Conservation (phyloP, 2,888 invertebrate genomes). For the Eurytoma californica region DNA sequence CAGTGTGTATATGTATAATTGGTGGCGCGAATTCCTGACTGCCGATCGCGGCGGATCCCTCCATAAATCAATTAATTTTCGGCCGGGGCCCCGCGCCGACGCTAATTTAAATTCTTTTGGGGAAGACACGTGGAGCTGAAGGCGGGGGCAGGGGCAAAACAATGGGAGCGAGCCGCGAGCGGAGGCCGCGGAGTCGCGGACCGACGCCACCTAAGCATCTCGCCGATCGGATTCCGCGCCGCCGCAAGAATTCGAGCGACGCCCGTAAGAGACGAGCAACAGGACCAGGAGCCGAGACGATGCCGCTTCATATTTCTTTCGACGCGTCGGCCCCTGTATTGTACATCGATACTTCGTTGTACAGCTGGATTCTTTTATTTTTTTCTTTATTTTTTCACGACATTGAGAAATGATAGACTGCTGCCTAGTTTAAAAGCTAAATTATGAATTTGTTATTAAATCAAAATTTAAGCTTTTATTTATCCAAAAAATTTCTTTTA, state of each 20-base stretch:
- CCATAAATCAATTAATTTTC: constrained; percentile 75
- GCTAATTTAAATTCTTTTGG: constrained; percentile 74
- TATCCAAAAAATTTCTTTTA: too few relatives aligned
- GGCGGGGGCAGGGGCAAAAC: constrained; percentile 40
- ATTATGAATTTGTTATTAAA: too few relatives aligned
- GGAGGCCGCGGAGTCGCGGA: constrained; percentile 59
- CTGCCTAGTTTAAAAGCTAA: too few relatives aligned
- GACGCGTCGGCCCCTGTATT: neutral
- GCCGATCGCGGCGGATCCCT: constrained; percentile 50
- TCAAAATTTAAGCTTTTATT: too few relatives aligned
- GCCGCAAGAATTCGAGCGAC: constrained; percentile 46
- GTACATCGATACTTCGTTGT: too few relatives aligned
- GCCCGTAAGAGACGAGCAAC: neutral
- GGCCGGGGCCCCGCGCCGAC: constrained; percentile 69
- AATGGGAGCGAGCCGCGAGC: constrained; percentile 46
- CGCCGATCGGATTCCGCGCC: constrained; percentile 71
- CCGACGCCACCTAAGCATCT: constrained; percentile 74
- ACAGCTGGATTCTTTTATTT: too few relatives aligned
- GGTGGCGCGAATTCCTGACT: too few relatives aligned
- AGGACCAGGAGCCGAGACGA: neutral
- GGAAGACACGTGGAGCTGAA: constrained; percentile 58
- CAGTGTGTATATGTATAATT: too few relatives aligned
- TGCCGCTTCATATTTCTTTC: constrained; percentile 6
- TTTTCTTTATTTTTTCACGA: too few relatives aligned
- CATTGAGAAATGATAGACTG: too few relatives aligned